Evolutionary conservation across 2,888 invertebrate species (phyloP).

Genomic region (Synanthedon andrenaeformis): DNA sequence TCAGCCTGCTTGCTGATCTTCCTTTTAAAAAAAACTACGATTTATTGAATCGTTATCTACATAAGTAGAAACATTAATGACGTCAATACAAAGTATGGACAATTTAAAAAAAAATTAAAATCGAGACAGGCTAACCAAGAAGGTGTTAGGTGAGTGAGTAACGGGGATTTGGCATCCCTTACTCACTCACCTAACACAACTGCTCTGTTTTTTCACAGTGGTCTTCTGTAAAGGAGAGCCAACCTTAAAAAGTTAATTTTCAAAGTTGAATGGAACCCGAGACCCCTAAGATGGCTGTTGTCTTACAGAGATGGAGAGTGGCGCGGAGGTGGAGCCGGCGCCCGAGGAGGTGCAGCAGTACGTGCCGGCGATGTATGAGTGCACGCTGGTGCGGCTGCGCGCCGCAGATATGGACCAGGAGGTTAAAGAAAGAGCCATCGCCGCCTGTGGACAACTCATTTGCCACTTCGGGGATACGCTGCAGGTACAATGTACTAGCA

Average conservation of each 20-base stretch:
- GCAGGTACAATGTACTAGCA: constrained; percentile 45
- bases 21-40: too few species aligned
- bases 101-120: too few species aligned
- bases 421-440: constrained; percentile 97
- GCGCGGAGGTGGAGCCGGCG: constrained; percentile 41
- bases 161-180: too few species aligned
- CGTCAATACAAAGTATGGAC: too few species aligned
- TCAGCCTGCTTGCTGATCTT: too few species aligned
- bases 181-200: too few species aligned
- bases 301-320: not conserved
- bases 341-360: constrained; percentile 85
- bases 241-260: not conserved
- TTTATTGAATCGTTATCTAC: too few species aligned
- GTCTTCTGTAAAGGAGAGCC: not conserved
- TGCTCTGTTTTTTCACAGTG: not conserved
- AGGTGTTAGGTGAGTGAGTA: too few species aligned
- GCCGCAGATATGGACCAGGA: constrained; percentile 99
- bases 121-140: too few species aligned
- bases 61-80: too few species aligned
- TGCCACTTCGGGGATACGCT: constrained; percentile 92
- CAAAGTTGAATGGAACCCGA: too few species aligned
- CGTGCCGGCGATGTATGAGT: constrained; percentile 83
- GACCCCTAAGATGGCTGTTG: not conserved
- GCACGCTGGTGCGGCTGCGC: constrained; percentile 86
- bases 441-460: constrained; percentile 95